Base-by-base conservation (phyloP, 2,113 vertebrate genomes). In the Saguinus imperator region DNA sequence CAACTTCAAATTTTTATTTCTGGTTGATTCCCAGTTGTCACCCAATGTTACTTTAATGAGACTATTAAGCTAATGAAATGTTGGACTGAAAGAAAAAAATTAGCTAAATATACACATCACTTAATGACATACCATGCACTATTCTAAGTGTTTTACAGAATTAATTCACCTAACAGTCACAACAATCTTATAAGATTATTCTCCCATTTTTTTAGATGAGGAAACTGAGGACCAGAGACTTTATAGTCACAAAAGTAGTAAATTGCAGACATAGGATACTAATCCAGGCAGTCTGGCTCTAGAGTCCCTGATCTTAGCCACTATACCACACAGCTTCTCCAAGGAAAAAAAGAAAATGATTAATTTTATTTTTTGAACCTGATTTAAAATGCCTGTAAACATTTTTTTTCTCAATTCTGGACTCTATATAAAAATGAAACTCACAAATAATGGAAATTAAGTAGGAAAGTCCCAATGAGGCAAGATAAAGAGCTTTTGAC, bases 391-490 rank as follows among this genome's bases (percentile, higher is more conserved):
- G 55, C 11, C 64, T 96, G n/a, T 84, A 27, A 57, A 82, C 23
- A 77, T 52, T 82, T 77, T 89, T 84, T 55, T n/a, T n/a, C n/a
- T 77, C 17, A 48, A 48, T 75, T 86, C 48, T 83, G 25, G 93
- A 85, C 11, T 58, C 35, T 58, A 72, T 40, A 23, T 72, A 92
- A 87, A 84, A 52, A 32, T n/a, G 70, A 95, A 91, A 91, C 27
- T 90, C 58, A 73, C 66, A 77, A 75, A 72, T 35, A 81, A 64
- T 88, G 68, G 55, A 92, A 97, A 96, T 61, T 61, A 91, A 88
- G 25, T 57, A 27, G 66, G 18, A 92, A 94, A 93, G 52, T 86
- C 73, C 52, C 73, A n/a, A 25, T 3, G 35, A 96, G 25, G 45
- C 37, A 55, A 93, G 37, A 88, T 32, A 89, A 83, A 83, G 13